Conservation (phyloP, 2,797 vertebrate species). For the Iguana delicatissima region DNA sequence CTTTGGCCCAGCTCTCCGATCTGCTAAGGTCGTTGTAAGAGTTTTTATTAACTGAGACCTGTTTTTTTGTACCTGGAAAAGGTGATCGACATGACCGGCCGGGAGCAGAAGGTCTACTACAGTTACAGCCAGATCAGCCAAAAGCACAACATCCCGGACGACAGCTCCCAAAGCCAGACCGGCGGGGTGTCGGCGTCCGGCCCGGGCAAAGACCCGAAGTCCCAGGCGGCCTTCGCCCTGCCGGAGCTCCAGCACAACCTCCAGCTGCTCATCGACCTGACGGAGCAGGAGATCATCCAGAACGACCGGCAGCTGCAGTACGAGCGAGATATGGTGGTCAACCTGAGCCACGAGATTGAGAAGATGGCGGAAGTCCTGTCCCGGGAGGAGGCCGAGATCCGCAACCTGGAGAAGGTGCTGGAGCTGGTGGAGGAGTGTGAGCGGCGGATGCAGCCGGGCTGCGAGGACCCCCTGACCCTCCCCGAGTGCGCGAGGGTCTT, state of each 20-base stretch:
- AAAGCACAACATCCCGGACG: constrained; percentile 94
- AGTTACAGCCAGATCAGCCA: constrained; percentile 98
- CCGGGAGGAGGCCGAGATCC: constrained; percentile 85
- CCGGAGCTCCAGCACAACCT: constrained; percentile 98
- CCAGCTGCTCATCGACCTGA: constrained; percentile 96
- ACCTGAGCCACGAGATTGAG: constrained; percentile 90
- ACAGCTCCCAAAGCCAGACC: constrained; percentile 72
- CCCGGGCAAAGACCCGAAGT: constrained; percentile 85
- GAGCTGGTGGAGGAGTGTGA: constrained; percentile 92
- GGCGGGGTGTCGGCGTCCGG: constrained; percentile 68
- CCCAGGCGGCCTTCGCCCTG: constrained; percentile 85
- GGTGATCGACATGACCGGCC: constrained; percentile 99
- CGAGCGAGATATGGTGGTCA: constrained; percentile 94
- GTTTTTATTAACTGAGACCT: no score
- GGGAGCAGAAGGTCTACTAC: constrained; percentile 96
- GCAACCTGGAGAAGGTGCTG: constrained; percentile 90
- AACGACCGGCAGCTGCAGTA: constrained; percentile 94
- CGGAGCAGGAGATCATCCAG: constrained; percentile 98
- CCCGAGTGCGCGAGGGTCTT: constrained; percentile 92
- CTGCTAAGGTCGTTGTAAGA: no score
- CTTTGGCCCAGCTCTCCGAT: no score
- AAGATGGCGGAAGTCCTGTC: constrained; percentile 86
- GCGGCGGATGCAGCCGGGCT: constrained; percentile 79
- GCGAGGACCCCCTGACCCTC: constrained; percentile 85
- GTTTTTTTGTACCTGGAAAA: constrained; percentile 55